These are phyloP conservation scores for Catocala nupta DNA, from an alignment of 2,888 invertebrate genomes.

Conservation along the genomic window DNA sequence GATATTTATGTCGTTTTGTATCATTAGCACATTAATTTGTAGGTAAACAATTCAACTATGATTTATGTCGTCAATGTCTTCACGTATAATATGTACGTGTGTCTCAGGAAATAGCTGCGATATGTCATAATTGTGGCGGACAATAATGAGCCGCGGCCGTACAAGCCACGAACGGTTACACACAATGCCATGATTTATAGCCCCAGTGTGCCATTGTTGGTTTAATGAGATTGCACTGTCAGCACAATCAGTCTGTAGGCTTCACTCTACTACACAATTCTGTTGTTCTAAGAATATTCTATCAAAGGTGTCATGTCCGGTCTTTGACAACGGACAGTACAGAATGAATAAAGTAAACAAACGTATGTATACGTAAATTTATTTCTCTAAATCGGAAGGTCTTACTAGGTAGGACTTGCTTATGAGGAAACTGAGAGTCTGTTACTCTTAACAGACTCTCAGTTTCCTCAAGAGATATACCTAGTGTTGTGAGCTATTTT, in stretches of 20 bases:
- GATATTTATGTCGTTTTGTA: no score
- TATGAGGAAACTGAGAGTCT: no score
- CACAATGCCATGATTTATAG: constrained; percentile 80
- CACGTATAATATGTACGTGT: neutral
- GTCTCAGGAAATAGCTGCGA: constrained; percentile 45
- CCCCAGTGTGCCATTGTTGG: constrained; percentile 73
- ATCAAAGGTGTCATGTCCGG: neutral
- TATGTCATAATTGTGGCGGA: constrained; percentile 66
- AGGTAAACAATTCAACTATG: neutral
- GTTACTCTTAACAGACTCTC: no score
- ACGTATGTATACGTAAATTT: no score
- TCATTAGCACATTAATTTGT: no score
- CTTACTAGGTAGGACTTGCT: no score
- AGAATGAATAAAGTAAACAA: no score
- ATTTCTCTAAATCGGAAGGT: no score
- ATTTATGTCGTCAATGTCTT: neutral
- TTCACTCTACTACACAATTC: neutral
- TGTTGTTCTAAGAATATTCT: constrained; percentile 9
- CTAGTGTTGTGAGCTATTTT: no score
- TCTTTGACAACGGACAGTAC: no score
- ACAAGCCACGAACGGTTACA: constrained; percentile 64
- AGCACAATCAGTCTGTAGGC: constrained; percentile 61
- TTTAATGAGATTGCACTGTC: constrained; percentile 79
- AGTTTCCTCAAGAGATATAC: no score
- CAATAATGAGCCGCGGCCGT: constrained; percentile 60